These are phyloP conservation scores for Fregata magnificens DNA, from an alignment of 2,113 vertebrate species.

Conservation along the genomic window DNA sequence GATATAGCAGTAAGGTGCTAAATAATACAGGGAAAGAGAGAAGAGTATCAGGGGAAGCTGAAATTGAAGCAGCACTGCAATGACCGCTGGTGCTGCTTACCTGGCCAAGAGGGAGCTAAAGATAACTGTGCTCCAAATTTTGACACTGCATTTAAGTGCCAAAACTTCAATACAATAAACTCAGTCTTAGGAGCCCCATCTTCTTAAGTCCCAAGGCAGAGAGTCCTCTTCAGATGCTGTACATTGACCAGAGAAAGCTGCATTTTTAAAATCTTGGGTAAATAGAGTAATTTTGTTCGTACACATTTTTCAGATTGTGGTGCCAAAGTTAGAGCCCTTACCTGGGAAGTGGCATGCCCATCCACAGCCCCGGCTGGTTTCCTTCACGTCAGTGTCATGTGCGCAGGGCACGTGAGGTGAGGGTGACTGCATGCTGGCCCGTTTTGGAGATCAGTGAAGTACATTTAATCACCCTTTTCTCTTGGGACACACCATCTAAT, in stretches of 20 bases:
- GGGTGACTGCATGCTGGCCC: not conserved
- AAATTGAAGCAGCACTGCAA: not conserved
- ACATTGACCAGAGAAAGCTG: not conserved
- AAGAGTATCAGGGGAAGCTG: not conserved
- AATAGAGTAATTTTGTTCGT: accelerated
- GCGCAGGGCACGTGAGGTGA: not conserved
- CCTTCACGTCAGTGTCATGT: not conserved
- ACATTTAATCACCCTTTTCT: not conserved
- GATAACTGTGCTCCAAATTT: not conserved
- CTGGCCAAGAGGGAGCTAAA: not conserved
- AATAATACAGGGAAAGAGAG: not conserved
- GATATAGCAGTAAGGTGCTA: not conserved
- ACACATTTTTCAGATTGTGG: not conserved
- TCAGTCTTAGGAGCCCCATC: not conserved
- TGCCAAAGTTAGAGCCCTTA: not conserved
- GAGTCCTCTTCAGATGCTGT: not conserved
- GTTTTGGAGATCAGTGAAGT: not conserved
- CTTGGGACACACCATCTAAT: not conserved
- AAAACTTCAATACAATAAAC: not conserved
- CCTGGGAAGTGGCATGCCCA: not conserved
- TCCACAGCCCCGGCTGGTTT: not conserved
- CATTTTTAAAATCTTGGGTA: not conserved
- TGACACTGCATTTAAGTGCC: not conserved
- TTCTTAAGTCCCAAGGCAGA: not conserved
- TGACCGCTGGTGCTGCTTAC: not conserved